Percentiles rank a stretch among this genome's conserved stretches.
These are phyloP conservation scores for Pseudococcus longispinus DNA, from an alignment of 2,888 invertebrate species.

Conservation along the genomic window DNA sequence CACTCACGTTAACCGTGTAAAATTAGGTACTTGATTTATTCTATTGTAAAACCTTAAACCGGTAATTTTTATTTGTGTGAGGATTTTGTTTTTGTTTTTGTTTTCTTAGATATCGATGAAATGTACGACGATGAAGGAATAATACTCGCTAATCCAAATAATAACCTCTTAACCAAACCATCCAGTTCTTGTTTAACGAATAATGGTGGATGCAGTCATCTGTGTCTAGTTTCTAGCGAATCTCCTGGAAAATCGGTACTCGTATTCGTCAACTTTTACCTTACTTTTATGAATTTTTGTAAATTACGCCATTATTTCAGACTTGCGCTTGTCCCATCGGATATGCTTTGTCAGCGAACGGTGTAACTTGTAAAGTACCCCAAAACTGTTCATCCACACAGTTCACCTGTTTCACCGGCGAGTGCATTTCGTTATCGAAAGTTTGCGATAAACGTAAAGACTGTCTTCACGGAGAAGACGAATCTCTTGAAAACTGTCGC, in stretches of 20 bases:
- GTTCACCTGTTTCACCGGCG: constrained; percentile 64
- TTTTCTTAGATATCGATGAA: background rate
- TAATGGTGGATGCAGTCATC: constrained; percentile 75
- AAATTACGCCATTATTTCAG: constrained; percentile 57
- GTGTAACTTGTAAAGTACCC: constrained; percentile 58
- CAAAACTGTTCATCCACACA: constrained; percentile 67
- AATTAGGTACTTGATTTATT: background rate
- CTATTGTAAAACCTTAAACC: background rate
- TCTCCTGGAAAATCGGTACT: background rate
- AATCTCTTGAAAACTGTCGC: constrained; percentile 64
- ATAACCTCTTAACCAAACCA: background rate
- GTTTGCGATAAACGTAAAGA: constrained; percentile 67
- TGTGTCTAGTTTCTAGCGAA: constrained; percentile 68
- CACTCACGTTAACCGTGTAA: background rate
- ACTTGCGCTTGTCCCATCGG: constrained; percentile 74
- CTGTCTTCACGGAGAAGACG: constrained; percentile 69
- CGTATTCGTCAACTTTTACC: constrained; percentile 52
- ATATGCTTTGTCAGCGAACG: constrained; percentile 64
- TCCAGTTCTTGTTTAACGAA: constrained; percentile 66
- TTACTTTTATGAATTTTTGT: background rate
- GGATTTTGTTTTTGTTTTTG: background rate
- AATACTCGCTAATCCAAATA: background rate
- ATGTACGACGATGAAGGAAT: background rate
- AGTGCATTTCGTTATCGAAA: constrained; percentile 62
- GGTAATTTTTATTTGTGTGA: background rate